phyloP scores from a whole-genome alignment of 2,797 vertebrate species.

The Parauchenoglanis ngamensis region DNA sequence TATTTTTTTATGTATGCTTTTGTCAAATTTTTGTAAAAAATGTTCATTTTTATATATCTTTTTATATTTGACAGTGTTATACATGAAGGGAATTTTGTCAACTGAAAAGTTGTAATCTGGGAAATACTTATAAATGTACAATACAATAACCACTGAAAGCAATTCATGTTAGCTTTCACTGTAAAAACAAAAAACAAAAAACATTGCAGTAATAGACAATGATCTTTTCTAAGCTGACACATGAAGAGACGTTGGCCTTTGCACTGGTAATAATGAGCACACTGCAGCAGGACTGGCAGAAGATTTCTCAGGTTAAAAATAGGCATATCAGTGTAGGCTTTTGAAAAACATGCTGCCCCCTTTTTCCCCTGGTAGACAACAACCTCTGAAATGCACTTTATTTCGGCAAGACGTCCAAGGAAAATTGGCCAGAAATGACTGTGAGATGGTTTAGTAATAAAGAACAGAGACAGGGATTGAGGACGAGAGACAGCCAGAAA shows the following conservation, averaged over 20 bases:
- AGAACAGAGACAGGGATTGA: not conserved
- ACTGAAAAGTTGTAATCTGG: not conserved
- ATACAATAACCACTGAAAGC: not conserved
- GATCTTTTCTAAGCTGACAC: conserved; percentile 5
- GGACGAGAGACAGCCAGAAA: not conserved
- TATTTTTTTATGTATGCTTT: no score
- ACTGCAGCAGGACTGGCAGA: not conserved
- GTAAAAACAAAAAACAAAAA: not conserved
- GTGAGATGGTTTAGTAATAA: not conserved
- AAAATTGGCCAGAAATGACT: not conserved
- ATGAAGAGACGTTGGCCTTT: not conserved
- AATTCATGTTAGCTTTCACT: not conserved
- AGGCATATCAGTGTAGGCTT: conserved; percentile 31
- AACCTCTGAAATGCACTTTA: conserved; percentile 14
- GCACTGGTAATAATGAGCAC: conserved; percentile 27
- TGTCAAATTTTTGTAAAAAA: no score
- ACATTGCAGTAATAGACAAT: not conserved
- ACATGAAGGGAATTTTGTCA: not conserved
- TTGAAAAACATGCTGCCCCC: not conserved
- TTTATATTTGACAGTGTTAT: not conserved
- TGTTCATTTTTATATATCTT: no score
- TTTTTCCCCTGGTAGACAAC: not conserved
- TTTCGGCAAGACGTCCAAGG: not conserved
- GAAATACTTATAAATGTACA: not conserved
- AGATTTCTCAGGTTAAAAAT: conserved; percentile 17